Percentiles rank a stretch among this genome's conserved stretches.
Conservation (phyloP, 1,140 invertebrate genomes). For the Pseudachorutes palmiensis region DNA sequence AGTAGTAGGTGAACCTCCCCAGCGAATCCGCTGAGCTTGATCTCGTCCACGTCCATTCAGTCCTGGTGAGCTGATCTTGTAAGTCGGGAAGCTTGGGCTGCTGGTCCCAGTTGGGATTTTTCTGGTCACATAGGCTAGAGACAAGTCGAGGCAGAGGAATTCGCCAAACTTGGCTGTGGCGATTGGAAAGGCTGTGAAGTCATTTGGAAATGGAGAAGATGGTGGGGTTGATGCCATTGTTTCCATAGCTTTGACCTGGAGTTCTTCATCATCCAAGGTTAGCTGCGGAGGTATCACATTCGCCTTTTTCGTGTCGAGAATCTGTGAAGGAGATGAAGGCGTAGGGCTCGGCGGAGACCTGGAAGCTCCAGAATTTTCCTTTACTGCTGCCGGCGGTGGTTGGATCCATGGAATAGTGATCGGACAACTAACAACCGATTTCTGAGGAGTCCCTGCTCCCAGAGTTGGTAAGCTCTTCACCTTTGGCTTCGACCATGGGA, state of each 20-base stretch:
- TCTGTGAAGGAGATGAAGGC: background rate
- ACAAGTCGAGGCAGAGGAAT: background rate
- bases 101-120: background rate
- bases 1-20: too few relatives aligned
- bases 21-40: too few relatives aligned
- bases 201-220: background rate
- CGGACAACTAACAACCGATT: background rate
- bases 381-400: background rate
- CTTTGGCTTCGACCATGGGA: slow-evolving; percentile 1
- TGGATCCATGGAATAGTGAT: background rate
- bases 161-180: background rate
- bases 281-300: background rate
- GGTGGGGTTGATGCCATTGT: too few relatives aligned
- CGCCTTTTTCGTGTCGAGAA: background rate
- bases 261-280: background rate
- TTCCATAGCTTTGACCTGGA: too few relatives aligned
- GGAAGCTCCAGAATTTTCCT: background rate
- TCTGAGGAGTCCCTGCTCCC: background rate
- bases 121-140: background rate
- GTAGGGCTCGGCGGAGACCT: background rate
- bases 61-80: too few relatives aligned
- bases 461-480: background rate
- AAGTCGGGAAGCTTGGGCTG: background rate
- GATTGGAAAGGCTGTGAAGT: background rate
- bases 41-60: too few relatives aligned